These are phyloP conservation scores for Diglossa cyanea DNA, from an alignment of 2,797 vertebrate genomes.

Conservation along the genomic window DNA sequence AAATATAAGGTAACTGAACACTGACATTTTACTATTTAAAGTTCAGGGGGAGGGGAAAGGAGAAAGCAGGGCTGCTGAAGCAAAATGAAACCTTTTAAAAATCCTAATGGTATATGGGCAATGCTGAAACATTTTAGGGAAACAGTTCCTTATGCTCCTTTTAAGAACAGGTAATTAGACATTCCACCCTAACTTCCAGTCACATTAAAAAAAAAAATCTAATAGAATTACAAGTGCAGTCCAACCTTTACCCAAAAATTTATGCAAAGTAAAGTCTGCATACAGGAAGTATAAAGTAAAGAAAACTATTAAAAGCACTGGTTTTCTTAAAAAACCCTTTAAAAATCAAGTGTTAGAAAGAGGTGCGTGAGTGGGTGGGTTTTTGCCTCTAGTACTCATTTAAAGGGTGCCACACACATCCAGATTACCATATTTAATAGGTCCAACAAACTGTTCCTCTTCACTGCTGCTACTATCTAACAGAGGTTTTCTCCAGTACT, in stretches of 20 bases:
- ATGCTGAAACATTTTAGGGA: background rate
- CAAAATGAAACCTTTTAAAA: rapidly evolving
- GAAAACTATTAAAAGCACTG: background rate
- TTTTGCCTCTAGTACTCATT: background rate
- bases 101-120: background rate
- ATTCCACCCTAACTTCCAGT: background rate
- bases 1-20: background rate
- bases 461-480: slow-evolving; percentile 81
- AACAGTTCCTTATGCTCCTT: background rate
- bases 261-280: background rate
- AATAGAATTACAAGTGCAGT: background rate
- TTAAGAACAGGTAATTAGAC: background rate
- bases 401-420: background rate
- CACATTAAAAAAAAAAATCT: background rate
- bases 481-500: slow-evolving; percentile 74
- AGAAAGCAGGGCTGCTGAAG: background rate
- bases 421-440: slow-evolving; percentile 77
- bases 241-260: background rate
- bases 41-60: rapidly evolving
- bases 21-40: background rate
- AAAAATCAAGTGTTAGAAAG: background rate
- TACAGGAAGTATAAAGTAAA: background rate
- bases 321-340: background rate
- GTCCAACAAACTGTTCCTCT: slow-evolving; percentile 67
- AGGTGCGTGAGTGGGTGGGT: background rate